A percentile compares a stretch with the other conserved stretches of the same genome.
These are phyloP conservation scores for Bungarus multicinctus DNA, from an alignment of 2,113 vertebrate genomes.

Conservation along the genomic window DNA sequence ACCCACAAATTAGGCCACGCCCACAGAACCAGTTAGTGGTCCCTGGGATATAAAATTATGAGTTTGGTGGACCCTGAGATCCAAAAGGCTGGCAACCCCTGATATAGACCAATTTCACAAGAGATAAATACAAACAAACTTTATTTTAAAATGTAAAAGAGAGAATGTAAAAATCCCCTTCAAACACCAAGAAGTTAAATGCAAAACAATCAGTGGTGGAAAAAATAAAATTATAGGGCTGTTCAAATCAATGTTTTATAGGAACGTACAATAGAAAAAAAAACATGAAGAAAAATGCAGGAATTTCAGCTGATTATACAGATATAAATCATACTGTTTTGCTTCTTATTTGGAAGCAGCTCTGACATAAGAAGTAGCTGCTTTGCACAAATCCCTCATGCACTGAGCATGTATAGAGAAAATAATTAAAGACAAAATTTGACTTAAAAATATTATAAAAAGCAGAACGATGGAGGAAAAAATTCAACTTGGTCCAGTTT, in stretches of 20 bases:
- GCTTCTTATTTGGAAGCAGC: not conserved
- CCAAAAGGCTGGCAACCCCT: no score
- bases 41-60: no score
- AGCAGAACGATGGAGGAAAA: no score
- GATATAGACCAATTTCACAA: not conserved
- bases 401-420: not conserved
- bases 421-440: not conserved
- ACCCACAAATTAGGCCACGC: no score
- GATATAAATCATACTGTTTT: not conserved
- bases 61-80: no score
- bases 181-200: not conserved
- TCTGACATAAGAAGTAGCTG: not conserved
- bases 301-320: not conserved
- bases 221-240: not conserved
- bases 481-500: not conserved
- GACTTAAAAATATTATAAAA: not conserved
- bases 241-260: not conserved
- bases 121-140: not conserved
- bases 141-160: not conserved
- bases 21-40: no score
- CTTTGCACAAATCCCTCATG: not conserved
- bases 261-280: not conserved
- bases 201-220: not conserved
- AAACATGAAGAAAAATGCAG: not conserved
- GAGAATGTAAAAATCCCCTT: not conserved